phyloP scores from a whole-genome alignment of 2,888 invertebrate genomes.

The Tipula confusa region DNA sequence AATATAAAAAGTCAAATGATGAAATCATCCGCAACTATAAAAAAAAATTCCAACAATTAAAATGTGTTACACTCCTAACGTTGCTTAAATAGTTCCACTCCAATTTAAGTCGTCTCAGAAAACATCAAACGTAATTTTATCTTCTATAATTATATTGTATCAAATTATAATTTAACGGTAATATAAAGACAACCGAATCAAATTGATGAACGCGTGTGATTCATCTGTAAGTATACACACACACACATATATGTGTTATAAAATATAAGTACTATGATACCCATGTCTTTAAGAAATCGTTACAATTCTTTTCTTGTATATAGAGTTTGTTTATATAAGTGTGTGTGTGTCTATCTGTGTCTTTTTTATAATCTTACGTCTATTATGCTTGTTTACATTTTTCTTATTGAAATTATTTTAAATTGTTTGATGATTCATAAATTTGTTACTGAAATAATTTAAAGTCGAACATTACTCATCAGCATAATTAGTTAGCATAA shows the following conservation, averaged over 20 bases:
- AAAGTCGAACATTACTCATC: not conserved
- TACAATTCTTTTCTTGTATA: not conserved
- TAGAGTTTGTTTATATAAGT: not conserved
- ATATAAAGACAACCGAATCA: not conserved
- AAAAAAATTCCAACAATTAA: too few species aligned
- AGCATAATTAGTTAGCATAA: not conserved
- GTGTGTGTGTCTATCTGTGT: not conserved
- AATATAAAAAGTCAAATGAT: too few species aligned
- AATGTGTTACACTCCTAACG: too few species aligned
- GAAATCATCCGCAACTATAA: too few species aligned
- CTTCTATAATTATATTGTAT: not conserved
- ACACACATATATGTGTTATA: not conserved
- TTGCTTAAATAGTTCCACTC: not conserved
- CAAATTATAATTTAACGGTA: conserved; percentile 20
- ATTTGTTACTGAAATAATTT: not conserved
- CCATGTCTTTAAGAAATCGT: not conserved
- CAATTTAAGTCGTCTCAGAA: not conserved
- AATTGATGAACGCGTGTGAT: not conserved
- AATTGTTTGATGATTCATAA: not conserved
- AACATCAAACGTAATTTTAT: conserved; percentile 9
- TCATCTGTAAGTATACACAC: not conserved
- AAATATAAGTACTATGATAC: too few species aligned
- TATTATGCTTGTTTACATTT: not conserved
- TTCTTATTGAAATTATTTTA: not conserved
- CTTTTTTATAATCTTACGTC: not conserved